Percentiles rank a stretch among this genome's conserved stretches.
These are phyloP conservation scores for Bombus turneri DNA, from an alignment of 1,140 invertebrate species.

Conservation along the genomic window DNA sequence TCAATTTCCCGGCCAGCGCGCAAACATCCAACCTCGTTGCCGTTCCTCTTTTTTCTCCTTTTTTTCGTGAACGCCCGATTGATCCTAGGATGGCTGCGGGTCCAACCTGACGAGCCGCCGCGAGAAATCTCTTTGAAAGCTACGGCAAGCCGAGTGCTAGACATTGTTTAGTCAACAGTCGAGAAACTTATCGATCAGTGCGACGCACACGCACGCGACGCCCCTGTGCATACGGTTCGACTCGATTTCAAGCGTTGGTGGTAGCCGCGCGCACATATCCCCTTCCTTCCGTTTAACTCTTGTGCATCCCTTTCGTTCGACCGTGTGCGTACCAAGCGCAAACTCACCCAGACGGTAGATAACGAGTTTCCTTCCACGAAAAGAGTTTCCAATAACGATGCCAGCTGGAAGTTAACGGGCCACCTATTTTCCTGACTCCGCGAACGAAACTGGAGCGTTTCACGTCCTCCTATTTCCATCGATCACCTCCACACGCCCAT, in stretches of 20 bases:
- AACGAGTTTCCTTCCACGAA: conserved; percentile 46
- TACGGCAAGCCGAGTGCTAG: conserved; percentile 19
- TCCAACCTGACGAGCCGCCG: background rate
- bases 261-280: background rate
- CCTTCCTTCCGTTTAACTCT: conserved; percentile 40
- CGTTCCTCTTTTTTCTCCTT: background rate
- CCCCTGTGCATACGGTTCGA: background rate
- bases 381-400: conserved; percentile 46
- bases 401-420: conserved; percentile 9
- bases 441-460: conserved; percentile 9
- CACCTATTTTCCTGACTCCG: background rate
- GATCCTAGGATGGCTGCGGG: background rate
- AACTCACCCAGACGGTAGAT: conserved; percentile 15
- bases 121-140: conserved; percentile 26
- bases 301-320: background rate
- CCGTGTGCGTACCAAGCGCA: background rate
- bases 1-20: conserved; percentile 11
- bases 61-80: background rate
- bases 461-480: background rate
- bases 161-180: conserved; percentile 58
- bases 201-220: conserved; percentile 29
- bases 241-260: conserved; percentile 27
- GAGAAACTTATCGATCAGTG: conserved; percentile 64
- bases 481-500: background rate
- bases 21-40: background rate